Evolutionary conservation across 2,113 vertebrate genomes (phyloP).

Genomic region (Irena cyanogastra): DNA sequence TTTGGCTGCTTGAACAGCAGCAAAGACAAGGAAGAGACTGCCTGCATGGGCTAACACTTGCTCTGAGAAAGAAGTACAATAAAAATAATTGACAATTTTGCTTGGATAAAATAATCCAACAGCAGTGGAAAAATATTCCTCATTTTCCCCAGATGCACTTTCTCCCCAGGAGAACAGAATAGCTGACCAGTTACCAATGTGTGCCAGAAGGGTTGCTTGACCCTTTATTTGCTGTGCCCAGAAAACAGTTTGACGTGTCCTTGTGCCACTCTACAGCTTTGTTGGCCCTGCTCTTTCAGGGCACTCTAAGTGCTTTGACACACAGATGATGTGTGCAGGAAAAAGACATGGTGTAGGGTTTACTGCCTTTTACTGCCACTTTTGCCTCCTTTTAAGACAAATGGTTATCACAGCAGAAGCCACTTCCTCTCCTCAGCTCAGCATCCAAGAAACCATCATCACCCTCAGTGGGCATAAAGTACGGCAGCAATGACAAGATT

Average conservation of each 20-base stretch:
- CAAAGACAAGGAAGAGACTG: background rate
- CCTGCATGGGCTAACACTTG: background rate
- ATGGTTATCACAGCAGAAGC: background rate
- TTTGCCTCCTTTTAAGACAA: background rate
- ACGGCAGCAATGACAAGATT: background rate
- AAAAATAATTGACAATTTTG: background rate
- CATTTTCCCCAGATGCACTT: background rate
- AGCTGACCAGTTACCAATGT: background rate
- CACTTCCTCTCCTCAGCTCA: background rate
- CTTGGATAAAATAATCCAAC: background rate
- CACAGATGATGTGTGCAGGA: background rate
- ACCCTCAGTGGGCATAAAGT: background rate
- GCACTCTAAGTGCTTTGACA: background rate
- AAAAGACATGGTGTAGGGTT: background rate
- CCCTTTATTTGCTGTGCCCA: fast-evolving
- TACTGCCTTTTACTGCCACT: background rate
- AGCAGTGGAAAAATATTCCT: fast-evolving
- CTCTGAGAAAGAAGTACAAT: background rate
- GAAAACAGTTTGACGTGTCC: background rate
- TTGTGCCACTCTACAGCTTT: background rate
- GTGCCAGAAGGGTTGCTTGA: background rate
- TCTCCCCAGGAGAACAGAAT: background rate
- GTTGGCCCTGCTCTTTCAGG: background rate
- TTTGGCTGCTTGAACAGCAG: background rate
- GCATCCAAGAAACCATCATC: background rate